phyloP scores from a whole-genome alignment of 2,113 vertebrate genomes.

The Addax nasomaculatus region DNA sequence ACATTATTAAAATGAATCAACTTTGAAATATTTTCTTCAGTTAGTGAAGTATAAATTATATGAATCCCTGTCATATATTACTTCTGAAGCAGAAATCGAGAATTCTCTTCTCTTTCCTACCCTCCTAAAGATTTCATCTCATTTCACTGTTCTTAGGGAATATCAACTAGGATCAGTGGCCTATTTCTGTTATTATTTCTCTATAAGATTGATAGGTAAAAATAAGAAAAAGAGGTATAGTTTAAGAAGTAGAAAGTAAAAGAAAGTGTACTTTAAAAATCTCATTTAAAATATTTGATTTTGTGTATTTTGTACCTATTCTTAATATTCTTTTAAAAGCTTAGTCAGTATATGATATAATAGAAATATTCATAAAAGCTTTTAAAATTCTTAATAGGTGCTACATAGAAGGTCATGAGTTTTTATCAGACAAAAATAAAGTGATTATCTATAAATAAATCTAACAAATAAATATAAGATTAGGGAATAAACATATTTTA shows the following conservation, averaged over 20 bases:
- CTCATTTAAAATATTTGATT: neutral
- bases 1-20: neutral
- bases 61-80: neutral
- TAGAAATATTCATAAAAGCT: neutral
- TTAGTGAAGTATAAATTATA: neutral
- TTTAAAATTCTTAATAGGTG: neutral
- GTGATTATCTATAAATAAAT: neutral
- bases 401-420: neutral
- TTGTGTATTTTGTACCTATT: neutral
- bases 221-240: neutral
- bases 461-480: neutral
- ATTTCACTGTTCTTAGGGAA: neutral
- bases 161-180: neutral
- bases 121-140: neutral
- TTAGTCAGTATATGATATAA: neutral
- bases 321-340: neutral
- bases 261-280: neutral
- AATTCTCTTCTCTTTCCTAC: neutral
- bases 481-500: neutral
- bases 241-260: neutral
- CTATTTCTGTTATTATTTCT: neutral
- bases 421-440: conserved; percentile 26
- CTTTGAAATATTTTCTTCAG: neutral
- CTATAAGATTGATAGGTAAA: neutral
- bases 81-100: neutral